Evolutionary conservation across 2,888 invertebrate species (phyloP).

Genomic region (Torymus auratus): DNA sequence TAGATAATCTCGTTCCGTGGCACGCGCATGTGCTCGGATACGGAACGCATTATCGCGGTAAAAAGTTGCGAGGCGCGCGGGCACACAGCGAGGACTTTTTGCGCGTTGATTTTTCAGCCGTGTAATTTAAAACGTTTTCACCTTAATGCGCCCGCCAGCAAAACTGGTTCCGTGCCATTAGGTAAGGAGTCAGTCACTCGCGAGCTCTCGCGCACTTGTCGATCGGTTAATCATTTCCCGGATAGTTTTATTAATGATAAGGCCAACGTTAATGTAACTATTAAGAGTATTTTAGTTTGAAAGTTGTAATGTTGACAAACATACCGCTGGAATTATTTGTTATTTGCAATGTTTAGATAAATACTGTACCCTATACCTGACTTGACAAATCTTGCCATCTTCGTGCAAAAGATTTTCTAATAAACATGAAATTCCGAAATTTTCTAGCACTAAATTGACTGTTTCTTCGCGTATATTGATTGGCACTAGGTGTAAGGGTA

Average conservation of each 20-base stretch:
- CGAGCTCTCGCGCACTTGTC: neutral
- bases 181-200: conserved; percentile 5
- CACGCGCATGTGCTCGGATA: neutral
- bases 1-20: conserved; percentile 33
- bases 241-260: conserved; percentile 7
- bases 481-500: too few relatives aligned
- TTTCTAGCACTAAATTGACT: too few relatives aligned
- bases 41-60: neutral
- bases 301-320: neutral
- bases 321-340: too few relatives aligned
- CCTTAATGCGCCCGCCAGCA: conserved; percentile 16
- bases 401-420: too few relatives aligned
- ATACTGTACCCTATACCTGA: too few relatives aligned
- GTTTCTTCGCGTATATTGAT: too few relatives aligned
- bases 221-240: conserved; percentile 25
- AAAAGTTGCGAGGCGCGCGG: neutral
- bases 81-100: neutral
- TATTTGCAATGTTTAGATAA: too few relatives aligned
- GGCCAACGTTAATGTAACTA: neutral
- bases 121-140: conserved; percentile 33
- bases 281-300: conserved; percentile 4
- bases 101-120: neutral
- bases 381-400: too few relatives aligned
- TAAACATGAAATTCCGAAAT: too few relatives aligned
- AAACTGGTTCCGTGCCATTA: conserved; percentile 28